These are phyloP conservation scores for Spilogale gracilis DNA, from an alignment of 2,113 vertebrate species.

Conservation along the genomic window DNA sequence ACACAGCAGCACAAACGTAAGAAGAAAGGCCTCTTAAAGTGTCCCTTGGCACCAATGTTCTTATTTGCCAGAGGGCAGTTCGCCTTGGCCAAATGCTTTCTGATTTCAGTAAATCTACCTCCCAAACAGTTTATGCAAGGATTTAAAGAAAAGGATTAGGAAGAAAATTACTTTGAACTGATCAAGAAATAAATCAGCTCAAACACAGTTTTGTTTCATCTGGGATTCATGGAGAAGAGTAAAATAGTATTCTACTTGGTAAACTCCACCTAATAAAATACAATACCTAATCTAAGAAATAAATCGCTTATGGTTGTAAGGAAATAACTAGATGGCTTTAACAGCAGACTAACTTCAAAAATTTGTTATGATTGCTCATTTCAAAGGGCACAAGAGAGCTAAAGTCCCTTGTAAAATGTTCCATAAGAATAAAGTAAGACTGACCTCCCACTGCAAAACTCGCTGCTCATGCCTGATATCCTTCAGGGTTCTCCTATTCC, in stretches of 20 bases:
- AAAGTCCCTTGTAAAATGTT: neutral
- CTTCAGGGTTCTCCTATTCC: neutral
- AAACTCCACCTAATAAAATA: slow-evolving; percentile 66
- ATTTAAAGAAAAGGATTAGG: slow-evolving; percentile 82
- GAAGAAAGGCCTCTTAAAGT: slow-evolving; percentile 71
- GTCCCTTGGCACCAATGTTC: slow-evolving; percentile 64
- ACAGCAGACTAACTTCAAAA: slow-evolving; percentile 59
- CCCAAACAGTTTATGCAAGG: slow-evolving; percentile 72
- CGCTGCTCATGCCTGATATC: neutral
- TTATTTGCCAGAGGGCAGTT: slow-evolving; percentile 75
- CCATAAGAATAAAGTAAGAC: neutral
- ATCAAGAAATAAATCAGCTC: slow-evolving; percentile 76
- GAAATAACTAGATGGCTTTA: slow-evolving; percentile 43
- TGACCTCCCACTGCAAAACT: neutral
- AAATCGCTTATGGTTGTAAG: slow-evolving; percentile 66
- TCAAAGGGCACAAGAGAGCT: neutral
- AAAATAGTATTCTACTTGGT: slow-evolving; percentile 74
- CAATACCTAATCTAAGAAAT: slow-evolving; percentile 58
- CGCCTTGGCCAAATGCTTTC: slow-evolving; percentile 74
- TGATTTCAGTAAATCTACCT: slow-evolving; percentile 83
- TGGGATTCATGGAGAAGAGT: slow-evolving; percentile 63
- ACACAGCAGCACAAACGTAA: slow-evolving; percentile 59
- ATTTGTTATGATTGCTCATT: neutral
- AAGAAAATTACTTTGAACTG: slow-evolving; percentile 81
- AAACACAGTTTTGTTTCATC: slow-evolving; percentile 72